Conservation (phyloP, 2,888 invertebrate genomes). For the Leucozona laternaria region DNA sequence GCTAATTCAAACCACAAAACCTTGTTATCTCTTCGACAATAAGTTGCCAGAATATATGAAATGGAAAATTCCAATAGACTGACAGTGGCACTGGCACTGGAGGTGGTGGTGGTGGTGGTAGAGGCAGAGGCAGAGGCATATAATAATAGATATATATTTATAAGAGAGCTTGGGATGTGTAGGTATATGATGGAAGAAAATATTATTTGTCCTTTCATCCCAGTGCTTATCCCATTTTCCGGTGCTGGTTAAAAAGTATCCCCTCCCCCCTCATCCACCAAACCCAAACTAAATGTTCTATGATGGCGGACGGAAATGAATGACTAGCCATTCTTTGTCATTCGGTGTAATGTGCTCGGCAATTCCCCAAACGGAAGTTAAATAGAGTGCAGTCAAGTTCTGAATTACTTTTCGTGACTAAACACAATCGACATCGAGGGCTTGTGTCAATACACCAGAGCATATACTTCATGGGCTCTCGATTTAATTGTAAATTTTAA, state of each 20-base stretch:
- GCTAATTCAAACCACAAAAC: slow-evolving; percentile 76
- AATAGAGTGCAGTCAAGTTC: slow-evolving; percentile 56
- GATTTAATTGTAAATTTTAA: slow-evolving; percentile 70
- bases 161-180: slow-evolving; percentile 17
- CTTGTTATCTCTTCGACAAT: slow-evolving; percentile 76
- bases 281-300: slow-evolving; percentile 33
- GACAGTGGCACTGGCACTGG: neutral
- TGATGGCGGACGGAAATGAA: slow-evolving; percentile 72
- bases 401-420: slow-evolving; percentile 62
- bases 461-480: slow-evolving; percentile 42
- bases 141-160: neutral
- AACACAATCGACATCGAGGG: slow-evolving; percentile 56
- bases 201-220: slow-evolving; percentile 57
- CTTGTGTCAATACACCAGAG: slow-evolving; percentile 43
- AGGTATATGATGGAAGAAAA: slow-evolving; percentile 36
- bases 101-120: neutral
- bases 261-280: slow-evolving; percentile 30
- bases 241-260: slow-evolving; percentile 52
- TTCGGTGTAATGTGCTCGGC: slow-evolving; percentile 56
- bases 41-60: slow-evolving; percentile 76
- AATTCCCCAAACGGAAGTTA: slow-evolving; percentile 62
- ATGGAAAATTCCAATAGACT: slow-evolving; percentile 74
- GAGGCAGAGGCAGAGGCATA: neutral
- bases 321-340: slow-evolving; percentile 72
- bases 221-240: slow-evolving; percentile 33